Base-by-base conservation (phyloP, 2,113 vertebrate genomes). In the Pungitius pungitius region DNA sequence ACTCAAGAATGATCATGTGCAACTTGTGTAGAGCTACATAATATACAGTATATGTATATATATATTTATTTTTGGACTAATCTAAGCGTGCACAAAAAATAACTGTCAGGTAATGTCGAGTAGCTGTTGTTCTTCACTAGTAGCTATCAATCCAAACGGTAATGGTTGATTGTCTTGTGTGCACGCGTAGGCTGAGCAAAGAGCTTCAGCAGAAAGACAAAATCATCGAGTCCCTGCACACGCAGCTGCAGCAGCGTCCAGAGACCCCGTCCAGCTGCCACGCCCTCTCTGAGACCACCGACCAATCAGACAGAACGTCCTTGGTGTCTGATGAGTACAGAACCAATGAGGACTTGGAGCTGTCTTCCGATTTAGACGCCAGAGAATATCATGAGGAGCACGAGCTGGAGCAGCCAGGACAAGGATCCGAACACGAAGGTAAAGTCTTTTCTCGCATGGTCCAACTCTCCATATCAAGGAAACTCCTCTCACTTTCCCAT, bases 201-300 rank as follows among this genome's bases (percentile, higher is more conserved):
- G 96, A 98, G 86, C 94, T 97, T 14, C 96, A 95, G 79, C 95
- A 96, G 83, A 98, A 97, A 86, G 95, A 98, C 77, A 94, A 95
- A 79, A 93, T 97, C 86, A 97, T 97, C 0, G 93, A 97, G 77
- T 95, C 93, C 2, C 93, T 97, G 24, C 95, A 96, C 89, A 95
- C 93, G 3, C 96, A 96, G 82, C 92, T 98, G 58, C 95, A 96
- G 17, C 93, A 92, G 26, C 88, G 73, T n/a, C 93, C 94, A 0
- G 93, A 96, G 52, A 96, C 94, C 0, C 95, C 95, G 0, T 93
- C 93, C 59, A 96, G 96, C 89, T 96, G 95, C 91, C 95, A 69
- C 0, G 93, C 91, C 0, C 89, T 94, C 58, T 98, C 96, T 0
- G 97, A 97, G 77, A 96, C 93, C 56, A 96, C 94, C 0, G 95